Evolutionary conservation across 1,140 invertebrate genomes (phyloP), one percentile per base, ranked within the genome.

Genomic region (Sycophaga agraensis): DNA sequence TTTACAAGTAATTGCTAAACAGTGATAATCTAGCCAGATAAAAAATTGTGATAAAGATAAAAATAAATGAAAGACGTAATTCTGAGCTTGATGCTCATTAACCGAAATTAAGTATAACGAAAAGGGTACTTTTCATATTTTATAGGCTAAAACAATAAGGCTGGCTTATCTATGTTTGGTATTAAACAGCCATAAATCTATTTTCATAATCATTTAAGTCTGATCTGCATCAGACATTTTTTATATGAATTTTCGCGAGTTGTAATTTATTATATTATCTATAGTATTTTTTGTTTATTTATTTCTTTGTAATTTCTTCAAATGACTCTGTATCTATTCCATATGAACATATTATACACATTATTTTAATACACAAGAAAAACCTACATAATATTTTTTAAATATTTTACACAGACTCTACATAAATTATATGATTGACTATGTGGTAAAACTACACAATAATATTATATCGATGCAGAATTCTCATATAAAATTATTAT

Each of bases 1-100:
- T 50, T 2, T 35, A 12, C 53, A 58, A 58, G 54, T 50, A 12
- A 57, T 57, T 31, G 16, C 61, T 57, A 63, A 63, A 63, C 54
- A 53, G 61, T 63, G 61, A 63, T 63, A 63, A 63, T 57, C 61
- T 63, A 63, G 61, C 61, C 54, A 63, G 54, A 63, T 43, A 53
- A 42, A 62, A 49, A 17, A 63, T 57, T 63, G 61, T 63, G 61
- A 63, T 63, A 63, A 58, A 43, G 8, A 22, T 22, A 21, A 62
- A 49, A 56, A 50, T 24, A 21, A 59, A 42, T 34, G 14, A 62
- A 48, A 11, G 40, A 31, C 16, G 17, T 17, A 34, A 49, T 46
- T 49, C n/a, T 49, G 16, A 53, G 42, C 17, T 21, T 28, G 22
- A 48, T 34, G 17, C 6, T 26, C 26, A 45, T 57, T 2, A 31